phyloP scores from a whole-genome alignment of 2,888 invertebrate genomes.

The Parelbella ahira region DNA sequence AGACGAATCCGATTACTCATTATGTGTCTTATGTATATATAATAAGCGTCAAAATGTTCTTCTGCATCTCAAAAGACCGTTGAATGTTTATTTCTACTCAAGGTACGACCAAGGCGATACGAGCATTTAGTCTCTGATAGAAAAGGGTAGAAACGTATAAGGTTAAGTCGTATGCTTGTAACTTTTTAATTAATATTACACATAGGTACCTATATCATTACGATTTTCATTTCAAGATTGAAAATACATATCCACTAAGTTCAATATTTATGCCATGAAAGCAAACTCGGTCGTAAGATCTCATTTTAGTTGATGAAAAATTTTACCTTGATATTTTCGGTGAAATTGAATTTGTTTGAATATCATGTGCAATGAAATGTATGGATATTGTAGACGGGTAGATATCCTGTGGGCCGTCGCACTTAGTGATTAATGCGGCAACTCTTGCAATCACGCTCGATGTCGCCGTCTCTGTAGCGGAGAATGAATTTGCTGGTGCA shows the following conservation, averaged over 20 bases:
- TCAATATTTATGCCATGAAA: too few species aligned
- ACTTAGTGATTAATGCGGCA: slow-evolving; percentile 16
- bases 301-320: background rate
- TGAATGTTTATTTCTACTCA: background rate
- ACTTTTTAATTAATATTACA: too few species aligned
- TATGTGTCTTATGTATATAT: slow-evolving; percentile 3
- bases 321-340: slow-evolving; percentile 3
- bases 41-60: slow-evolving; percentile 3
- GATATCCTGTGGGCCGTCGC: slow-evolving; percentile 9
- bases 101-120: slow-evolving; percentile 2
- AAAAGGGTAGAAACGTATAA: too few species aligned
- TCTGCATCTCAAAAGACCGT: too few species aligned
- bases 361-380: slow-evolving; percentile 4
- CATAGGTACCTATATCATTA: too few species aligned
- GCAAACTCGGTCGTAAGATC: too few species aligned
- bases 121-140: too few species aligned
- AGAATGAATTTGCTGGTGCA: background rate
- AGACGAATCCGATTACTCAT: slow-evolving; percentile 8
- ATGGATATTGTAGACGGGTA: slow-evolving; percentile 3
- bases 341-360: slow-evolving; percentile 4
- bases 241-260: too few species aligned
- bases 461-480: background rate
- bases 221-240: too few species aligned
- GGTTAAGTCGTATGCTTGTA: too few species aligned
- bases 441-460: slow-evolving; percentile 6